phyloP scores from a whole-genome alignment of 2,888 invertebrate genomes.

The Synergus laeviventris region DNA sequence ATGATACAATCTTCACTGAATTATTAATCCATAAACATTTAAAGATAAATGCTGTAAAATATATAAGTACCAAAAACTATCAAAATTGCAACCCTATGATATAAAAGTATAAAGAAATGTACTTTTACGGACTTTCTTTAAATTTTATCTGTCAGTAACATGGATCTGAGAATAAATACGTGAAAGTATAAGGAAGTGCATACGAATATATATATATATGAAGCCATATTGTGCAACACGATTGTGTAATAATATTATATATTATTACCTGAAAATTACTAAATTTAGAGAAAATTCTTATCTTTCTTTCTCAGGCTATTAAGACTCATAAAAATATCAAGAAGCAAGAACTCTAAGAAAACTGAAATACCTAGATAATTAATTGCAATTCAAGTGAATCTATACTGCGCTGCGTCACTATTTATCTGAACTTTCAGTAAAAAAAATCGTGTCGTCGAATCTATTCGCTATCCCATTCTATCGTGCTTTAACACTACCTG shows the following conservation, averaged over 20 bases:
- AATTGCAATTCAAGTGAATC: neutral
- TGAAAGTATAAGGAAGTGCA: constrained; percentile 31
- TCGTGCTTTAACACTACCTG: constrained; percentile 14
- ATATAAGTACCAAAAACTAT: neutral
- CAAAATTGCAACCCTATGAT: neutral
- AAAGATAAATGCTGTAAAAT: too few relatives aligned
- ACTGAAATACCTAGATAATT: neutral
- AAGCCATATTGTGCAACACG: neutral
- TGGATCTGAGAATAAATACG: neutral
- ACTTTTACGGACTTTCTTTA: neutral
- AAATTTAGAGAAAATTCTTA: neutral
- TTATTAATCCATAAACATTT: too few relatives aligned
- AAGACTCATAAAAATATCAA: neutral
- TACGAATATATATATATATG: constrained; percentile 15
- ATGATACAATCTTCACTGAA: too few relatives aligned
- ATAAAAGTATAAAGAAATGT: neutral
- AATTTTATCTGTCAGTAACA: neutral
- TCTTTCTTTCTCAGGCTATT: neutral
- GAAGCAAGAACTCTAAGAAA: constrained; percentile 4
- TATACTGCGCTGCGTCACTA: neutral
- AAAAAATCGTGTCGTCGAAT: constrained; percentile 8
- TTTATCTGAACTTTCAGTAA: constrained; percentile 24
- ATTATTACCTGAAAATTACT: constrained; percentile 18
- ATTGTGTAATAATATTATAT: constrained; percentile 31
- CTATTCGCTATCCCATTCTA: constrained; percentile 15